phyloP scores from a whole-genome alignment of 2,888 invertebrate species.

The Pyrrhia umbra region DNA sequence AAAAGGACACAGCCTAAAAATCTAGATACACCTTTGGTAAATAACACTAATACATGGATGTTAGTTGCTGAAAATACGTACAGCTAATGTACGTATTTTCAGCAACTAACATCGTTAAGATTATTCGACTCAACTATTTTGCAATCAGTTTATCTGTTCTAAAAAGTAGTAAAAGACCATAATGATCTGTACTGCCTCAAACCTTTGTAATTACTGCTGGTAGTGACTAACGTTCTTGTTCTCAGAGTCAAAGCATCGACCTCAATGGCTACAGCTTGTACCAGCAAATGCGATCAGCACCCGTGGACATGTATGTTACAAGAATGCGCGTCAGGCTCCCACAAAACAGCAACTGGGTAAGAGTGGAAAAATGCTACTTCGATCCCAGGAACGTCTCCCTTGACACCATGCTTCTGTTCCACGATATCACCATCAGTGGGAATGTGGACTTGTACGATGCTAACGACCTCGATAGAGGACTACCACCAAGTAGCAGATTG shows the following conservation, averaged over 20 bases:
- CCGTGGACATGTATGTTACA: conserved; percentile 93
- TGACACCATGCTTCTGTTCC: conserved; percentile 94
- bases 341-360: conserved; percentile 92
- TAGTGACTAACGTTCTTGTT: conserved; percentile 55
- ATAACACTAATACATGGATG: conserved; percentile 6
- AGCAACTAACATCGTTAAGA: neutral
- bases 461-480: conserved; percentile 80
- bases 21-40: conserved; percentile 84
- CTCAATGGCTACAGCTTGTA: conserved; percentile 92
- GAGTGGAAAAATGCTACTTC: conserved; percentile 94
- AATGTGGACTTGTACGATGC: conserved; percentile 91
- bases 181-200: neutral
- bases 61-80: neutral
- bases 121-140: neutral
- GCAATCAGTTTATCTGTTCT: no score
- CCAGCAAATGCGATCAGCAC: conserved; percentile 91
- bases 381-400: conserved; percentile 93
- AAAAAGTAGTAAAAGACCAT: no score
- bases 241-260: conserved; percentile 88
- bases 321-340: conserved; percentile 93
- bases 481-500: conserved; percentile 74
- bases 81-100: no score
- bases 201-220: conserved; percentile 3
- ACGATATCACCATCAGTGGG: conserved; percentile 95
- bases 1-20: conserved; percentile 89